phyloP scores from a whole-genome alignment of 2,797 vertebrate species.

The Pipistrellus pipistrellus region DNA sequence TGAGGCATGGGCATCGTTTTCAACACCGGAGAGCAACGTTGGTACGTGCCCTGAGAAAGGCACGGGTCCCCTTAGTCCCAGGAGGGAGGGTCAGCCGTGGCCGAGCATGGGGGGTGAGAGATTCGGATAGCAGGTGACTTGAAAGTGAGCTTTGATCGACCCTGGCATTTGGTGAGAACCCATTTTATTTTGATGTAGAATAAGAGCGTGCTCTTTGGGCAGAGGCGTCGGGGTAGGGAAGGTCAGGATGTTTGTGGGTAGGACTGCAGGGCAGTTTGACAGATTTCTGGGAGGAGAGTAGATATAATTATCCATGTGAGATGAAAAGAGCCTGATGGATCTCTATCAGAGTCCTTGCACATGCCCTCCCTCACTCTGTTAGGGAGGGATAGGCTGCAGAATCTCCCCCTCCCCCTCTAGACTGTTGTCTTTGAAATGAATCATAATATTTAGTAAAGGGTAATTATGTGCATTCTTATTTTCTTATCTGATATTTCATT shows the following conservation, averaged over 20 bases:
- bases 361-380: background rate
- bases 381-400: background rate
- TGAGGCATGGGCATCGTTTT: background rate
- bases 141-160: slow-evolving; percentile 17
- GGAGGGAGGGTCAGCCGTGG: background rate
- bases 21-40: background rate
- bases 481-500: background rate
- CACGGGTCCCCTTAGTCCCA: background rate
- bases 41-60: background rate
- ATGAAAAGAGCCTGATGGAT: background rate
- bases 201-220: background rate
- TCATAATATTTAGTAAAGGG: background rate
- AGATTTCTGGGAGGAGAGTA: background rate
- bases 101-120: background rate
- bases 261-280: background rate
- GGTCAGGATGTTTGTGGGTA: background rate
- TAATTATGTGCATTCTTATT: background rate
- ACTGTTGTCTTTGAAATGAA: background rate
- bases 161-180: background rate
- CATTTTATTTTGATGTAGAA: slow-evolving; percentile 6
- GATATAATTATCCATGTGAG: background rate
- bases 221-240: background rate
- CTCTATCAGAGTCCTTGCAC: background rate
- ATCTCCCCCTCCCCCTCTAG: background rate
- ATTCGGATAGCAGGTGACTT: background rate